Conservation (phyloP, 1,140 invertebrate species). For the Papilio polytes region DNA sequence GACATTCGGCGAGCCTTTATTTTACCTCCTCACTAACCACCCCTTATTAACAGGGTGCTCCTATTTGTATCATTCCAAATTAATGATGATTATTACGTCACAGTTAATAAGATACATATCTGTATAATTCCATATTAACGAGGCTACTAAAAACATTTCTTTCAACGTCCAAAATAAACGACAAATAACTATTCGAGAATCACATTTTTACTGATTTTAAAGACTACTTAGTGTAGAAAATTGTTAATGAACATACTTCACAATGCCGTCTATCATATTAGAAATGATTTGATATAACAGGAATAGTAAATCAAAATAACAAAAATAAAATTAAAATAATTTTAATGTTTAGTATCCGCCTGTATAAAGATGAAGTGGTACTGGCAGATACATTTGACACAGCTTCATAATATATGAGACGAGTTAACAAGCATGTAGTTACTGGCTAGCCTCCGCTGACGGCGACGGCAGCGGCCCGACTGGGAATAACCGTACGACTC, state of each 20-base stretch:
- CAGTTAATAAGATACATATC: too few species aligned
- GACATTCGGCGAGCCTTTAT: constrained; percentile 78
- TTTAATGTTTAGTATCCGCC: constrained; percentile 46
- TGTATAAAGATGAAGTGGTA: constrained; percentile 53
- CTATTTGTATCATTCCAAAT: constrained; percentile 4
- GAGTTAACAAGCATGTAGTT: constrained; percentile 82
- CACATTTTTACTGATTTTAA: too few species aligned
- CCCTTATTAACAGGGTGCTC: constrained; percentile 54
- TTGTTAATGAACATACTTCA: too few species aligned
- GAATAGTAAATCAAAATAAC: too few species aligned
- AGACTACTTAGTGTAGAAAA: too few species aligned
- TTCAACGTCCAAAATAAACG: too few species aligned
- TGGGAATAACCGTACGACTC: constrained; percentile 31
- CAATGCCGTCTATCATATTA: too few species aligned
- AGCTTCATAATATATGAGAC: constrained; percentile 81
- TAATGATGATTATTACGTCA: not conserved
- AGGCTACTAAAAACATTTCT: too few species aligned
- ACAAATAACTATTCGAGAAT: too few species aligned
- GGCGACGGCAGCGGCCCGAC: constrained; percentile 43
- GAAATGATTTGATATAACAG: too few species aligned
- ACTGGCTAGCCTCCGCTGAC: constrained; percentile 69
- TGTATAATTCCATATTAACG: too few species aligned
- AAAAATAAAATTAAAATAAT: not conserved
- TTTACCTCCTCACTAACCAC: constrained; percentile 66
- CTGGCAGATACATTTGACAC: constrained; percentile 72